Conservation (phyloP, 2,888 invertebrate species). For the Colletes collaris region DNA sequence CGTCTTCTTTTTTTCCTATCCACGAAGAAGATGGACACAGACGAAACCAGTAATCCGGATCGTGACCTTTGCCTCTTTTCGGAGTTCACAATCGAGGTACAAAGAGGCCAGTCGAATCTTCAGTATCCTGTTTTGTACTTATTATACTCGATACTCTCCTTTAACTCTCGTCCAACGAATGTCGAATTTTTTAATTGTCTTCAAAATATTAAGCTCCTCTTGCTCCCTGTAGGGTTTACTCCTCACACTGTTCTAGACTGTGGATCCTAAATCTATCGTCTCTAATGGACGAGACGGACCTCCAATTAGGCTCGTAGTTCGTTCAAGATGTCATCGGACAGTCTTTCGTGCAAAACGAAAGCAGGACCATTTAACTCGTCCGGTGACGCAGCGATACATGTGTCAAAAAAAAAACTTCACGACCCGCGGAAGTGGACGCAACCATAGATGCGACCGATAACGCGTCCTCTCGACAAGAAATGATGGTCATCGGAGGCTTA, state of each 20-base stretch:
- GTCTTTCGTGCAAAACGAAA: not conserved
- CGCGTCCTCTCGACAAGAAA: constrained; percentile 19
- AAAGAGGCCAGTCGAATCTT: not conserved
- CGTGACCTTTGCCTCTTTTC: constrained; percentile 49
- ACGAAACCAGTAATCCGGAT: constrained; percentile 37
- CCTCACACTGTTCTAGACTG: no score
- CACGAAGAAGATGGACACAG: not conserved
- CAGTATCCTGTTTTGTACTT: not conserved
- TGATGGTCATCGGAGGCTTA: constrained; percentile 39
- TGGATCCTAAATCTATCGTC: no score
- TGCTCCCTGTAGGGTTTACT: no score
- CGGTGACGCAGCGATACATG: constrained; percentile 26
- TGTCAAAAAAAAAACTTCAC: constrained; percentile 33
- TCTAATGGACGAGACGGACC: no score
- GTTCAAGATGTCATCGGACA: no score
- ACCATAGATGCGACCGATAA: constrained; percentile 27
- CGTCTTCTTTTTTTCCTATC: constrained; percentile 12
- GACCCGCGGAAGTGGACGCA: constrained; percentile 34
- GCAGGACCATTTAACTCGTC: constrained; percentile 10
- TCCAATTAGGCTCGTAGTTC: no score
- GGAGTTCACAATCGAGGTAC: not conserved
- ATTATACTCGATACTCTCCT: no score
- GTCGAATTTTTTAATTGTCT: no score
- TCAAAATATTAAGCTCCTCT: no score
- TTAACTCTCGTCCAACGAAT: no score